Conservation (phyloP, 2,797 vertebrate species). For the Labroides dimidiatus region DNA sequence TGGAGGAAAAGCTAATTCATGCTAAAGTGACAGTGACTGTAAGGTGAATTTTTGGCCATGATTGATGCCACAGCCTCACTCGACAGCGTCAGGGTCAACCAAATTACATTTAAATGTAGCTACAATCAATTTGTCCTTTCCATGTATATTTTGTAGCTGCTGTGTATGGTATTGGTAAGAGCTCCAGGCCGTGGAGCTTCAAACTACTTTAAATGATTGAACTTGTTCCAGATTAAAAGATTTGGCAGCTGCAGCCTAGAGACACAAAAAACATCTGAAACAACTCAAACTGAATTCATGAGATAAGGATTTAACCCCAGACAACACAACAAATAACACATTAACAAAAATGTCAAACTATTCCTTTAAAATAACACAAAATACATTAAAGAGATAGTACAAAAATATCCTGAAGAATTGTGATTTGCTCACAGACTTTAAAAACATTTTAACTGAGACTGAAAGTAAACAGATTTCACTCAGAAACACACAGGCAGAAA, state of each 20-base stretch:
- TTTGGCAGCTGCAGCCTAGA: not conserved
- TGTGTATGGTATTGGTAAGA: not conserved
- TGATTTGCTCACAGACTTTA: not conserved
- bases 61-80: no score
- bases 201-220: not conserved
- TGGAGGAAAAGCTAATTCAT: not conserved
- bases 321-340: not conserved
- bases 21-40: not conserved
- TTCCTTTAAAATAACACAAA: not conserved
- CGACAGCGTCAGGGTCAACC: no score
- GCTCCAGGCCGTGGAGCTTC: not conserved
- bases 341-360: not conserved
- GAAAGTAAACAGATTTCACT: conserved; percentile 9
- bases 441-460: conserved; percentile 7
- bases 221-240: not conserved
- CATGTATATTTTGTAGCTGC: not conserved
- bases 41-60: not conserved
- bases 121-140: no score
- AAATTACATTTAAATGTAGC: not conserved
- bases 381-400: not conserved
- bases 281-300: not conserved
- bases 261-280: not conserved
- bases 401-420: not conserved
- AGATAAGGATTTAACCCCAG: not conserved
- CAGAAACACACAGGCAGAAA: not conserved